Base-by-base conservation (phyloP, 1,140 invertebrate genomes). In the Sycophila sp. region DNA sequence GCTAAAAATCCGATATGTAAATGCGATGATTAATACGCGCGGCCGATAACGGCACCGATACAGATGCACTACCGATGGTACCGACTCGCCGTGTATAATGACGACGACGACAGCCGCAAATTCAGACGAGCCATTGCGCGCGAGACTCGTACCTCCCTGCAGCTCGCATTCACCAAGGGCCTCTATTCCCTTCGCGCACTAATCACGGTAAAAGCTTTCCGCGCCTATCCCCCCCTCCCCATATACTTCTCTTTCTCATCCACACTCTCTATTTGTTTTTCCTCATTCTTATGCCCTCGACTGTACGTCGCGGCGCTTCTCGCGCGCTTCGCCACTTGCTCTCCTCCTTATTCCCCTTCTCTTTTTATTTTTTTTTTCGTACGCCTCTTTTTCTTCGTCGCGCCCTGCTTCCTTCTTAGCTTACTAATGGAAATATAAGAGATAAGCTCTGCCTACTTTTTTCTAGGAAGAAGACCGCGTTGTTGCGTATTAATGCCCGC, bases 181-280 rank as follows among this genome's bases (percentile, higher is more conserved):
- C 42, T 67, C 36, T 62, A 70, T 70, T 72, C 68, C 55, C 64
- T 73, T 71, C 40, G 72, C 59, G 45, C 69, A 76, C 70, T 76
- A 76, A 76, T 76, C 75, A 72, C 51, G 71, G 70, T 76, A 76
- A 76, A 76, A 76, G 75, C 71, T 17, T 19, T 55, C 34, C 15
- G 0, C 36, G 15, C 32, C 2, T 24, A 17, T 22, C 7, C 19
- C 13, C 24, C 11, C 17, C 55, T 58, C 26, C 15, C 17, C 22
- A 8, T 36, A 15, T 58, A n/a, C 38, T 26, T 19, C 53, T 2
- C 28, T 56, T 6, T 56, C n/a, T 56, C 17, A 34, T 5, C 11
- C 28, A 34, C 53, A 8, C 28, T 56, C 30, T 56, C 24, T 55
- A 55, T 34, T 55, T 55, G 51, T 55, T 55, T 47, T 19, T 55